phyloP scores from a whole-genome alignment of 1,140 invertebrate genomes.

The Berghia stephanieae region DNA sequence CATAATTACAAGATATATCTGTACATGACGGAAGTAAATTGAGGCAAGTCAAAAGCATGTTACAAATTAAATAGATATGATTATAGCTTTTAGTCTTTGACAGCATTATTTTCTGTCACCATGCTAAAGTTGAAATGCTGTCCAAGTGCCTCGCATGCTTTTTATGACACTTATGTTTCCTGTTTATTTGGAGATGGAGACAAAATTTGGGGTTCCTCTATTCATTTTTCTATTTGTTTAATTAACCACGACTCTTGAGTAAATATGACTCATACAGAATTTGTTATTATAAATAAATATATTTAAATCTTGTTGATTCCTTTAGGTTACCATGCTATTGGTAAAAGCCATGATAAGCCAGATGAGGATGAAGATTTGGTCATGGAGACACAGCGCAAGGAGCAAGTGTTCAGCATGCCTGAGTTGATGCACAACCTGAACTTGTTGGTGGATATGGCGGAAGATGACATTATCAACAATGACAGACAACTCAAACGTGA shows the following conservation, averaged over 20 bases:
- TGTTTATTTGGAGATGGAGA: too few relatives aligned
- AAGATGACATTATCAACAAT: conserved; percentile 93
- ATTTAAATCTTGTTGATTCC: neutral
- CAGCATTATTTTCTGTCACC: too few relatives aligned
- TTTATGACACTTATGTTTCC: too few relatives aligned
- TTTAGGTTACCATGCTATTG: conserved; percentile 87
- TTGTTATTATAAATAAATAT: neutral
- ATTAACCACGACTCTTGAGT: neutral
- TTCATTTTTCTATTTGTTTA: conserved; percentile 6
- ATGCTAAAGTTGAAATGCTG: too few relatives aligned
- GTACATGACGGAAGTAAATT: too few relatives aligned
- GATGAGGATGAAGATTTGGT: conserved; percentile 71
- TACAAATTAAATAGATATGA: too few relatives aligned
- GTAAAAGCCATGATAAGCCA: conserved; percentile 71
- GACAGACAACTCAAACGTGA: conserved; percentile 80
- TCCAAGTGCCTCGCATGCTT: too few relatives aligned
- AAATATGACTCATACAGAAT: too few relatives aligned
- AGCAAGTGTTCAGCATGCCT: conserved; percentile 75
- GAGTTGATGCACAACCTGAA: conserved; percentile 94
- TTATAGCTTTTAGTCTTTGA: too few relatives aligned
- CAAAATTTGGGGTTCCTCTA: too few relatives aligned
- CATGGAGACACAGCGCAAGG: conserved; percentile 56
- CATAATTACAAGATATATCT: too few relatives aligned
- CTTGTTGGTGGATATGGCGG: conserved; percentile 89
- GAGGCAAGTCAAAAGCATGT: too few relatives aligned